phyloP scores from a whole-genome alignment of 2,113 vertebrate species.

The Ardeotis arabs region DNA sequence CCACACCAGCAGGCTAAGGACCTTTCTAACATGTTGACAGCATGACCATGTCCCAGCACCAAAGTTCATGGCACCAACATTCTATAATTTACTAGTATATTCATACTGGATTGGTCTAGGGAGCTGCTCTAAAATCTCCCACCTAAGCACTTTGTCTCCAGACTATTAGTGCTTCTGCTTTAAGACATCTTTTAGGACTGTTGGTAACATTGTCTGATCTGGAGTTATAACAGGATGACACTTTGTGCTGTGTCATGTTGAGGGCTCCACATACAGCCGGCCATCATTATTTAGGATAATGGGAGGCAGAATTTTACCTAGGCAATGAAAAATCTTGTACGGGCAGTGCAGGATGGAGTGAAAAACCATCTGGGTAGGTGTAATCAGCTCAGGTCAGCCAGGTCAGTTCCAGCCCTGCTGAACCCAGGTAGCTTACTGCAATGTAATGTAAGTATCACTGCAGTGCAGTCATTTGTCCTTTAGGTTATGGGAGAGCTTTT shows the following conservation, averaged over 20 bases:
- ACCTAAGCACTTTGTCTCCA: not conserved
- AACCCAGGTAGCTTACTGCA: not conserved
- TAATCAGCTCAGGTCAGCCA: not conserved
- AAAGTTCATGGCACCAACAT: too few species aligned
- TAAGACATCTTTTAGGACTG: not conserved
- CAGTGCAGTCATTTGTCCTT: not conserved
- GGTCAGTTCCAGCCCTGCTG: not conserved
- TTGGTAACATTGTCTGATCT: not conserved
- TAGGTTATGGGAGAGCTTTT: not conserved
- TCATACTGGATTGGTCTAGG: not conserved
- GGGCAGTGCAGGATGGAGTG: not conserved
- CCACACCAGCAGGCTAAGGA: not conserved
- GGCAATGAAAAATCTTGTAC: not conserved
- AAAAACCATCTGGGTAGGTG: not conserved
- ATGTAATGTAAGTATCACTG: not conserved
- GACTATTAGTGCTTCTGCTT: not conserved
- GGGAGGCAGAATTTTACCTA: not conserved
- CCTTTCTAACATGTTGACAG: not conserved
- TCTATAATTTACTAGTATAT: not conserved
- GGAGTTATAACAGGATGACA: not conserved
- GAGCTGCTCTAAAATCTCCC: not conserved
- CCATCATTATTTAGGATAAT: not conserved
- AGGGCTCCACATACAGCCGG: not conserved
- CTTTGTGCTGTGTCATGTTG: not conserved
- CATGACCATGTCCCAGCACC: not conserved